phyloP scores from a whole-genome alignment of 1,140 invertebrate species.

The Bombus affinis region DNA sequence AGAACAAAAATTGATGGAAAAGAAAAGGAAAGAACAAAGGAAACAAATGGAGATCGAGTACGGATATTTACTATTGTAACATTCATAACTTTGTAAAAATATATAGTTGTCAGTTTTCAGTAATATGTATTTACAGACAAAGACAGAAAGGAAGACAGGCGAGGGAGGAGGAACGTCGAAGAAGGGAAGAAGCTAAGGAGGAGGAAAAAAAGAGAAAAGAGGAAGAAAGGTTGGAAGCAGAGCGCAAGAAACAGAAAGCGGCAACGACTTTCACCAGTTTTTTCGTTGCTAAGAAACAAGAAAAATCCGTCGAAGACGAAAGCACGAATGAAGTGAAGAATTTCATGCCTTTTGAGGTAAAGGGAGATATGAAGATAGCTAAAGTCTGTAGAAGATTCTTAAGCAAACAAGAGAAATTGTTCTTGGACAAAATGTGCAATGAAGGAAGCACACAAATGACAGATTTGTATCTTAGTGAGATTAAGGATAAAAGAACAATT shows the following conservation, averaged over 20 bases:
- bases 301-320: conserved; percentile 75
- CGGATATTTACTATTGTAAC: conserved; percentile 38
- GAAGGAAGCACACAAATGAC: conserved; percentile 73
- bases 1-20: conserved; percentile 80
- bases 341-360: conserved; percentile 89
- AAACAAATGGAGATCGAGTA: conserved; percentile 80
- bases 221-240: conserved; percentile 85
- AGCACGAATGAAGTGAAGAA: conserved; percentile 68
- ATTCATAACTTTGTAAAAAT: conserved; percentile 10
- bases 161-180: conserved; percentile 79
- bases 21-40: conserved; percentile 81
- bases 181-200: conserved; percentile 85
- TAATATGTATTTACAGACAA: conserved; percentile 66
- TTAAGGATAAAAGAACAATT: conserved; percentile 83
- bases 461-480: conserved; percentile 84
- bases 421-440: conserved; percentile 82
- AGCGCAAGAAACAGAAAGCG: conserved; percentile 88
- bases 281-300: conserved; percentile 88
- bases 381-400: conserved; percentile 84
- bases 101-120: neutral
- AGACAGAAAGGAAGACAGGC: conserved; percentile 79
- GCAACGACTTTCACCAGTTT: conserved; percentile 90
- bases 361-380: conserved; percentile 94
- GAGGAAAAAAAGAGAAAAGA: conserved; percentile 84
- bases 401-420: conserved; percentile 79